These are phyloP conservation scores for Maniola hyperantus DNA, from an alignment of 2,888 invertebrate species.

Conservation along the genomic window DNA sequence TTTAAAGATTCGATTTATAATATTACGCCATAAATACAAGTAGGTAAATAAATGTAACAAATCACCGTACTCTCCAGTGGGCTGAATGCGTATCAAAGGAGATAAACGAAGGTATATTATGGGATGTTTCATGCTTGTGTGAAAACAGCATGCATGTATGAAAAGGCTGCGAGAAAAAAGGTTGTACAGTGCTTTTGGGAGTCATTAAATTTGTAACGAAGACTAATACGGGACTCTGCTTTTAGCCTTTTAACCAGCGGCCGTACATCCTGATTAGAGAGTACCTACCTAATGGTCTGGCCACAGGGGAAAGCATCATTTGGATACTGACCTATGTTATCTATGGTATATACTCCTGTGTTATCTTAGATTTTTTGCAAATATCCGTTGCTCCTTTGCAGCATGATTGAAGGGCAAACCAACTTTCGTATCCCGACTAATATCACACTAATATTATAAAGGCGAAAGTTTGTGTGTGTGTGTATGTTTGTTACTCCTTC, in stretches of 20 bases:
- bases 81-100: neutral
- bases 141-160: neutral
- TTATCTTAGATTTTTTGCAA: no score
- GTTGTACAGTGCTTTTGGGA: constrained; percentile 29
- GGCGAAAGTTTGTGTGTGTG: no score
- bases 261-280: constrained; percentile 49
- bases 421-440: no score
- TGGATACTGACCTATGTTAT: neutral
- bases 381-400: no score
- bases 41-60: no score
- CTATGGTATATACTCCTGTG: neutral
- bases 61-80: no score
- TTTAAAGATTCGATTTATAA: no score
- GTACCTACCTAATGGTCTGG: constrained; percentile 4
- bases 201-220: constrained; percentile 43
- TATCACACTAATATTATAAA: no score
- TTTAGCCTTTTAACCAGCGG: constrained; percentile 38
- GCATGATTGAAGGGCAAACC: no score
- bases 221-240: constrained; percentile 36
- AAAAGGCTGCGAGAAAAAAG: constrained; percentile 15
- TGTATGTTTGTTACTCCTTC: no score
- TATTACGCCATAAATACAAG: no score
- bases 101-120: neutral
- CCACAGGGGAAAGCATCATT: neutral
- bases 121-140: neutral